These are phyloP conservation scores for Apis mellifera DNA, from an alignment of 1,140 invertebrate species.

Conservation along the genomic window DNA sequence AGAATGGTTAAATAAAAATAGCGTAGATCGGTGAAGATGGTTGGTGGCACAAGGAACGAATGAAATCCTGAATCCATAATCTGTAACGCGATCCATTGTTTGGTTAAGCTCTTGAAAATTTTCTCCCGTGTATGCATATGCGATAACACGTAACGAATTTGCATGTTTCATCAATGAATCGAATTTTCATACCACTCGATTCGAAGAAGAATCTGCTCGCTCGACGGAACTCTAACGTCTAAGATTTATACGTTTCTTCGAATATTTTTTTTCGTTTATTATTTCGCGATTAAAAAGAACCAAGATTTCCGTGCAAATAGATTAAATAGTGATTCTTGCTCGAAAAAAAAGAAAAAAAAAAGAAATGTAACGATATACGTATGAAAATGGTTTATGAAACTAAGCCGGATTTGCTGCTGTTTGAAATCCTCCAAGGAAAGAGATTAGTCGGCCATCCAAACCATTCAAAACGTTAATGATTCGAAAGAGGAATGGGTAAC, in stretches of 20 bases:
- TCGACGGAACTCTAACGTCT: neutral
- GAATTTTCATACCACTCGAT: conserved; percentile 20
- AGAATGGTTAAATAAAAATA: too few relatives aligned
- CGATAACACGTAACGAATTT: conserved; percentile 28
- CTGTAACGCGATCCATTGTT: neutral
- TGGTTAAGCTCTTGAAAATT: neutral
- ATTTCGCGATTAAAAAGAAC: too few relatives aligned
- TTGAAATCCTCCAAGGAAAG: neutral
- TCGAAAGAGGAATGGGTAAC: neutral
- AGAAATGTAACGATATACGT: neutral
- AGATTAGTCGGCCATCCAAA: neutral
- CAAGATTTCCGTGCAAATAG: too few relatives aligned
- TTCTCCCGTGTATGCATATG: conserved; percentile 14
- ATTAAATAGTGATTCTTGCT: too few relatives aligned
- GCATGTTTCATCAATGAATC: conserved; percentile 18
- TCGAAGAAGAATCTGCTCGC: conserved; percentile 5
- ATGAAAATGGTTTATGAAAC: neutral
- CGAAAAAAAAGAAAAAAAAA: too few relatives aligned
- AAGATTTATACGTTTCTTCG: too few relatives aligned
- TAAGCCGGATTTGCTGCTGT: neutral
- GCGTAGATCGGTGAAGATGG: too few relatives aligned
- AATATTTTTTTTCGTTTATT: too few relatives aligned
- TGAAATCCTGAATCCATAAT: neutral
- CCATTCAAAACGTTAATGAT: neutral
- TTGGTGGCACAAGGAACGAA: neutral